A percentile compares a stretch with the other conserved stretches of the same genome.
These are phyloP conservation scores for Dicentrarchus labrax DNA, from an alignment of 2,113 vertebrate species.

Conservation along the genomic window DNA sequence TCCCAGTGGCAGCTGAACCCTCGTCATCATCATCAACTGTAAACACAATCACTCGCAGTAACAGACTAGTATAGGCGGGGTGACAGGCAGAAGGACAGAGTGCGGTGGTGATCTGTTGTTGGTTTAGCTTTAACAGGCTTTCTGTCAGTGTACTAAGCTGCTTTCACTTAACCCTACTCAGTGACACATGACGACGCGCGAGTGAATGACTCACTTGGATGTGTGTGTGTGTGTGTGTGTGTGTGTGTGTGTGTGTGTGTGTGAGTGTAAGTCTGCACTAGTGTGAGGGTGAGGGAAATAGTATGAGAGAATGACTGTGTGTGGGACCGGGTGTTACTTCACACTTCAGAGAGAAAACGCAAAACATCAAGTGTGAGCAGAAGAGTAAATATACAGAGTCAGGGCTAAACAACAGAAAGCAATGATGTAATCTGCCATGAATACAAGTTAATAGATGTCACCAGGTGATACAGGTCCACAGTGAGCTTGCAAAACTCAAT, in stretches of 20 bases:
- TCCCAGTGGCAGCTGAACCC: background rate
- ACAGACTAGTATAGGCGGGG: too few species aligned
- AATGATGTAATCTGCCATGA: background rate
- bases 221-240: background rate
- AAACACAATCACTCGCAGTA: background rate
- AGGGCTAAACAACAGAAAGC: background rate
- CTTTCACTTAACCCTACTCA: constrained; percentile 50
- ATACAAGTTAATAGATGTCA: background rate
- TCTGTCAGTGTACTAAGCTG: constrained; percentile 47
- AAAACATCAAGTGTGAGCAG: background rate
- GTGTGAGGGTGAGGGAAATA: background rate
- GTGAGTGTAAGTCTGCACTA: background rate
- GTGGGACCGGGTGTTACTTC: background rate
- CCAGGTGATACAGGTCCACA: background rate
- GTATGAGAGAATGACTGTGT: background rate
- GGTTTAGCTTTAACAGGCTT: constrained; percentile 59
- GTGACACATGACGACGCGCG: constrained; percentile 4
- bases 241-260: too few species aligned
- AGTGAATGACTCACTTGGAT: constrained; percentile 46
- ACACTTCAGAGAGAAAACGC: background rate
- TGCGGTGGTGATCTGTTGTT: constrained; percentile 23
- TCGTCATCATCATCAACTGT: too few species aligned
- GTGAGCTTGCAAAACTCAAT: background rate
- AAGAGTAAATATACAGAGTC: background rate
- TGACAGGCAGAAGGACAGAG: background rate